Conservation (phyloP, 2,888 invertebrate genomes). For the Metellina segmentata region DNA sequence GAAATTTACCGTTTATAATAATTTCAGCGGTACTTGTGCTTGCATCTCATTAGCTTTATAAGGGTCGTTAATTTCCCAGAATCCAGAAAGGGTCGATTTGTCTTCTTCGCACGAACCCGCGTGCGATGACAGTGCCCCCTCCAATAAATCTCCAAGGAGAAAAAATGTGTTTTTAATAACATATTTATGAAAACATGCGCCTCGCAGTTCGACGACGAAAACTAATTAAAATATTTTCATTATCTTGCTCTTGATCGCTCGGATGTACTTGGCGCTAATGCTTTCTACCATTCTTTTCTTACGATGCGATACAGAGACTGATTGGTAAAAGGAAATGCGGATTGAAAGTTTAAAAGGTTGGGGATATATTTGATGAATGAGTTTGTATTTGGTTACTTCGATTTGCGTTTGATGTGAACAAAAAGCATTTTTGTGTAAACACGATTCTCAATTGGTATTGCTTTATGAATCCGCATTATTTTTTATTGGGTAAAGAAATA, state of each 20-base stretch:
- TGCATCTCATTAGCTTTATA: constrained; percentile 43
- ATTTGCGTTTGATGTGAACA: too few relatives aligned
- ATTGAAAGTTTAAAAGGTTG: too few relatives aligned
- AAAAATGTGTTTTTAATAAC: constrained; percentile 26
- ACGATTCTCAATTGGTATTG: too few relatives aligned
- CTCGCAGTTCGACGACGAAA: constrained; percentile 6
- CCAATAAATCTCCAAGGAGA: constrained; percentile 30
- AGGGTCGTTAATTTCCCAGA: constrained; percentile 19
- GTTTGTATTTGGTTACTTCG: too few relatives aligned
- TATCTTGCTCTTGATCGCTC: constrained; percentile 25
- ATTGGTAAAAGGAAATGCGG: too few relatives aligned
- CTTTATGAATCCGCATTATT: too few relatives aligned
- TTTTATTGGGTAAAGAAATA: too few relatives aligned
- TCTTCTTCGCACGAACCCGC: constrained; percentile 17
- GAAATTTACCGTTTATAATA: constrained; percentile 13
- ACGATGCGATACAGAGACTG: too few relatives aligned
- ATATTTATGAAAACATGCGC: constrained; percentile 17
- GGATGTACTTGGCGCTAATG: background rate
- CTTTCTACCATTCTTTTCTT: too few relatives aligned
- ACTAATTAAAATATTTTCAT: constrained; percentile 59
- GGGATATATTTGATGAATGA: too few relatives aligned
- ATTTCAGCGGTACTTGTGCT: background rate
- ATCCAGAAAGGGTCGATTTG: constrained; percentile 13
- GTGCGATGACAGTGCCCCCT: constrained; percentile 2
- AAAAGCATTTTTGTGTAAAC: too few relatives aligned